These are phyloP conservation scores for Vipera latastei DNA, from an alignment of 2,797 vertebrate genomes.

Conservation along the genomic window DNA sequence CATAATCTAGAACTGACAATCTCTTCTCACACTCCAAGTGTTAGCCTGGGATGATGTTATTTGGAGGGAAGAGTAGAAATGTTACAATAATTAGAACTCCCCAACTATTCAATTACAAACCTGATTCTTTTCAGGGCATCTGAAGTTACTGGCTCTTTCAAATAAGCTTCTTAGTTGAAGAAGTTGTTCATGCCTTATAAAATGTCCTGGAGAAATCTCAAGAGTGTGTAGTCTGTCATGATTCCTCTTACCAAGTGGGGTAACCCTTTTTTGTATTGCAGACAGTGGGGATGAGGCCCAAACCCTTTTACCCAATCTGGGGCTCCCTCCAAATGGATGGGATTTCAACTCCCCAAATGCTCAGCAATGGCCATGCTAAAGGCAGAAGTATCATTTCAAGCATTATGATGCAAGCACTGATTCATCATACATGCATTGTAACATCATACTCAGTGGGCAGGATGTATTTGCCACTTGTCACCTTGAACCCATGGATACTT, in stretches of 20 bases:
- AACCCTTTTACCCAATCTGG: not conserved
- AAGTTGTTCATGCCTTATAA: not conserved
- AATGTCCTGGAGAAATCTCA: not conserved
- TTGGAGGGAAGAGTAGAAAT: not conserved
- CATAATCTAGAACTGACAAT: not conserved
- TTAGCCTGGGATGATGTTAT: not conserved
- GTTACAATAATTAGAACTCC: not conserved
- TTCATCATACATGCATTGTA: not conserved
- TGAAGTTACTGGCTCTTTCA: not conserved
- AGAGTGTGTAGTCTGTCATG: not conserved
- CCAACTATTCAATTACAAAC: not conserved
- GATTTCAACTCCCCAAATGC: not conserved
- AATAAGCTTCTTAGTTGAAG: not conserved
- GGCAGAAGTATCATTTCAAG: not conserved
- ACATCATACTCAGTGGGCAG: not conserved
- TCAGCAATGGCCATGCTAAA: not conserved
- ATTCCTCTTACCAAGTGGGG: not conserved
- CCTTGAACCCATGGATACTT: not conserved
- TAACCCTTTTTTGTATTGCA: not conserved
- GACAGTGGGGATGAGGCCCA: not conserved
- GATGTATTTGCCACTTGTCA: not conserved
- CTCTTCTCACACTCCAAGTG: not conserved
- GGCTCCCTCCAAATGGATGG: not conserved
- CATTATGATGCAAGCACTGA: not conserved
- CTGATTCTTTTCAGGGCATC: not conserved